phyloP scores from a whole-genome alignment of 2,113 vertebrate species.

The Bothrops jararaca region DNA sequence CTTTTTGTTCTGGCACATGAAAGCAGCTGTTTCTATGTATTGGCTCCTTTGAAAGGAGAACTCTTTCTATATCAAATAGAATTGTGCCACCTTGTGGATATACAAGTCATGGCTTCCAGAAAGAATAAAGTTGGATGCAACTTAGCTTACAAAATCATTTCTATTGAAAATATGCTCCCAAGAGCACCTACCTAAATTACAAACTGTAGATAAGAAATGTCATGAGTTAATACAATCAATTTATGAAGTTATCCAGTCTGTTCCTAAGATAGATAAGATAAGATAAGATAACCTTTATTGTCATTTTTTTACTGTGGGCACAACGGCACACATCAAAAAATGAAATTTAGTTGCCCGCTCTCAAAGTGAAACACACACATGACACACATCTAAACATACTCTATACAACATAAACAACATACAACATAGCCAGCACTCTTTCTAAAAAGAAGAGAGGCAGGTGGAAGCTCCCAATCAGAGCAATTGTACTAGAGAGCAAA shows the following conservation, averaged over 20 bases:
- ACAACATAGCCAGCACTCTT: not conserved
- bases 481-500: not conserved
- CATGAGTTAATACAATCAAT: not conserved
- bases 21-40: not conserved
- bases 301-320: no score
- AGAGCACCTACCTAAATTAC: not conserved
- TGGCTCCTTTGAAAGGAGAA: not conserved
- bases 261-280: not conserved
- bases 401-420: no score
- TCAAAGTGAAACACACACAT: no score
- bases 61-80: not conserved
- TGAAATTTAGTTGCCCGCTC: no score
- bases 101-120: not conserved
- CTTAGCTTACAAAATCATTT: not conserved
- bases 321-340: no score
- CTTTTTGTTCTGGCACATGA: not conserved
- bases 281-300: no score
- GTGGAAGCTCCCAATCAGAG: not conserved
- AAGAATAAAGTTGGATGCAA: not conserved
- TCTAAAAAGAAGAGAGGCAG: not conserved
- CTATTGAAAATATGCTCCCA: not conserved
- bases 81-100: conserved; percentile 17
- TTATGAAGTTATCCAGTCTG: not conserved
- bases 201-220: not conserved
- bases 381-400: no score